A percentile compares a stretch with the other conserved stretches of the same genome.
phyloP scores from a whole-genome alignment of 2,113 vertebrate species.

The Vanacampus margaritifer region DNA sequence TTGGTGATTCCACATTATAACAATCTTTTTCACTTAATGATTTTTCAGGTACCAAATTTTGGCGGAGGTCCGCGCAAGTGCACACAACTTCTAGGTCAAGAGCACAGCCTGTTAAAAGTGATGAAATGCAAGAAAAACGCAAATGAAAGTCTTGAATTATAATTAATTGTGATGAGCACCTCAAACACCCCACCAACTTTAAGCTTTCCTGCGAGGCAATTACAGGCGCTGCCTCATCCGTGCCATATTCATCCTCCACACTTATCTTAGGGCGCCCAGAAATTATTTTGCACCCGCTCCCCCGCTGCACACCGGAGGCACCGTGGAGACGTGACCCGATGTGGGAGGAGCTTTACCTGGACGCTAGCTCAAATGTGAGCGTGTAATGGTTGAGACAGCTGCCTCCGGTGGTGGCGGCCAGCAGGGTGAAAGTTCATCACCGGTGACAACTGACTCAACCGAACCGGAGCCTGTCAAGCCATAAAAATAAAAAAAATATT shows the following conservation, averaged over 20 bases:
- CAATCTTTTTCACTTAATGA: background rate
- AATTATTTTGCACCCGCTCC: slow-evolving; percentile 59
- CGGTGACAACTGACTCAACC: slow-evolving; percentile 59
- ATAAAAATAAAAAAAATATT: slow-evolving; percentile 64
- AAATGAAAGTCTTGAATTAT: slow-evolving; percentile 26
- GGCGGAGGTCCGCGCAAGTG: background rate
- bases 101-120: background rate
- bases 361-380: slow-evolving; percentile 64
- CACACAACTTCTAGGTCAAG: background rate
- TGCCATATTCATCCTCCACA: slow-evolving; percentile 43
- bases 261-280: slow-evolving; percentile 55
- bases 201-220: slow-evolving; percentile 49
- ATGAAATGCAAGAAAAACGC: slow-evolving; percentile 6
- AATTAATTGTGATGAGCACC: slow-evolving; percentile 41
- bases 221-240: slow-evolving; percentile 35
- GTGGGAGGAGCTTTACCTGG: slow-evolving; percentile 68
- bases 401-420: slow-evolving; percentile 65
- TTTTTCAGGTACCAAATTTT: background rate
- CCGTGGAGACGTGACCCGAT: slow-evolving; percentile 36
- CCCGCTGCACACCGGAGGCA: slow-evolving; percentile 30
- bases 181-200: slow-evolving; percentile 30
- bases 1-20: background rate
- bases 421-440: slow-evolving; percentile 73
- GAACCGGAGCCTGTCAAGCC: slow-evolving; percentile 48
- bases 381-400: slow-evolving; percentile 75